phyloP scores from a whole-genome alignment of 2,888 invertebrate genomes.

The Nymphalis c-album region DNA sequence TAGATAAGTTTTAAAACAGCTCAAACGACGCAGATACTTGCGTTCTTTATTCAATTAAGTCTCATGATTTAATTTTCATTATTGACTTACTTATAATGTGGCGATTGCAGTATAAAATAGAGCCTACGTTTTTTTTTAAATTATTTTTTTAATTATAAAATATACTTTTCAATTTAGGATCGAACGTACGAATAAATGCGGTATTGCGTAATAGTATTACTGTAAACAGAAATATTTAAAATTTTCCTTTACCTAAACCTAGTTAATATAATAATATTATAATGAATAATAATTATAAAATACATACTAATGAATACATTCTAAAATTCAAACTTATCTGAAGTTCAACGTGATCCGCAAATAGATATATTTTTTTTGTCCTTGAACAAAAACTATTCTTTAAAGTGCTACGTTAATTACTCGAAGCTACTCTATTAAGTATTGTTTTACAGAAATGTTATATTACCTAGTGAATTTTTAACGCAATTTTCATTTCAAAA shows the following conservation, averaged over 20 bases:
- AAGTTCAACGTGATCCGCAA: conserved; percentile 24
- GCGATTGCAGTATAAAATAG: neutral
- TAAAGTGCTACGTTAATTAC: conserved; percentile 32
- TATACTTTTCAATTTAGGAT: too few species aligned
- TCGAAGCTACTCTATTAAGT: conserved; percentile 17
- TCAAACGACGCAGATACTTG: neutral
- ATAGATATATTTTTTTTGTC: conserved; percentile 32
- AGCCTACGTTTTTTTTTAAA: neutral
- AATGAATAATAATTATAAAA: too few species aligned
- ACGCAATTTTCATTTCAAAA: neutral
- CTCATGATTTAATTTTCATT: neutral
- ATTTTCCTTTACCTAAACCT: too few species aligned
- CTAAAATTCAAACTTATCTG: too few species aligned
- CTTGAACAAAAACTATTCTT: conserved; percentile 33
- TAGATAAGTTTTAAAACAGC: neutral
- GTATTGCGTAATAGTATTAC: too few species aligned
- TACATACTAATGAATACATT: too few species aligned
- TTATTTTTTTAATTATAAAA: too few species aligned
- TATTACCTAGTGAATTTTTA: neutral
- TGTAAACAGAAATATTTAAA: too few species aligned
- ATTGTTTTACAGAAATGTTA: neutral
- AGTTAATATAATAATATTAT: too few species aligned
- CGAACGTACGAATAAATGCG: too few species aligned
- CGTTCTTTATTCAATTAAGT: conserved; percentile 8
- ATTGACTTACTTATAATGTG: neutral